Evolutionary conservation across 2,888 invertebrate genomes (phyloP).

Genomic region (Hirtodrosophila duncani): DNA sequence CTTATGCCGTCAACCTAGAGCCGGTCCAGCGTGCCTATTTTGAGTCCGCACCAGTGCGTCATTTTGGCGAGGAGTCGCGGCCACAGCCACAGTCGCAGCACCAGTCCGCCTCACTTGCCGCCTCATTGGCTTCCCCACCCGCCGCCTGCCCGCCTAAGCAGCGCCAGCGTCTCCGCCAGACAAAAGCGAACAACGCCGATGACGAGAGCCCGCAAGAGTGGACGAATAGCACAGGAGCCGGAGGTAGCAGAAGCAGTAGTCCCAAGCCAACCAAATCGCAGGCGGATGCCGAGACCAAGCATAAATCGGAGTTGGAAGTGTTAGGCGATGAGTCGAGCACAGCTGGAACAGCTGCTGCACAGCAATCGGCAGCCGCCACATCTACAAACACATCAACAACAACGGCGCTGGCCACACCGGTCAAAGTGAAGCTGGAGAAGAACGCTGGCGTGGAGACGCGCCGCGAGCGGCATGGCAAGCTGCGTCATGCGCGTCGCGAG

Average conservation of each 20-base stretch:
- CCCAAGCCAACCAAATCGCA: slow-evolving; percentile 19
- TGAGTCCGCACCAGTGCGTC: slow-evolving; percentile 59
- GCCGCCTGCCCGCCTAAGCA: slow-evolving; percentile 64
- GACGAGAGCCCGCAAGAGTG: slow-evolving; percentile 35
- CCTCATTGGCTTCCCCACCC: slow-evolving; percentile 52
- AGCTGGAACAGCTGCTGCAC: neutral
- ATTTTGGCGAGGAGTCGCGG: slow-evolving; percentile 56
- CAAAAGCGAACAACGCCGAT: neutral
- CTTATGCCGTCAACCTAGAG: slow-evolving; percentile 66
- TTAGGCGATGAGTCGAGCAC: slow-evolving; percentile 20
- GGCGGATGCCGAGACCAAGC: slow-evolving; percentile 27
- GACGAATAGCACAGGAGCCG: slow-evolving; percentile 25
- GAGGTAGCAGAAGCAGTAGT: slow-evolving; percentile 3
- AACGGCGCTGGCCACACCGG: slow-evolving; percentile 9
- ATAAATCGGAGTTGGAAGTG: slow-evolving; percentile 34
- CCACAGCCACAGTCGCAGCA: no score
- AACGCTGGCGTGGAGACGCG: slow-evolving; percentile 46
- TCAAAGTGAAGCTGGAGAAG: slow-evolving; percentile 50
- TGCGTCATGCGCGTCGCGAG: slow-evolving; percentile 60
- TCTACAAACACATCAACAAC: no score
- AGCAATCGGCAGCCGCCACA: slow-evolving; percentile 4
- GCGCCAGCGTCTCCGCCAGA: slow-evolving; percentile 56
- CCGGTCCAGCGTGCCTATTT: slow-evolving; percentile 63
- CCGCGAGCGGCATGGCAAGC: slow-evolving; percentile 64
- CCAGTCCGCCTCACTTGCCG: slow-evolving; percentile 55